Percentiles rank a stretch among this genome's conserved stretches.
Conservation (phyloP, 2,888 invertebrate genomes). For the Steinernema carpocapsae region DNA sequence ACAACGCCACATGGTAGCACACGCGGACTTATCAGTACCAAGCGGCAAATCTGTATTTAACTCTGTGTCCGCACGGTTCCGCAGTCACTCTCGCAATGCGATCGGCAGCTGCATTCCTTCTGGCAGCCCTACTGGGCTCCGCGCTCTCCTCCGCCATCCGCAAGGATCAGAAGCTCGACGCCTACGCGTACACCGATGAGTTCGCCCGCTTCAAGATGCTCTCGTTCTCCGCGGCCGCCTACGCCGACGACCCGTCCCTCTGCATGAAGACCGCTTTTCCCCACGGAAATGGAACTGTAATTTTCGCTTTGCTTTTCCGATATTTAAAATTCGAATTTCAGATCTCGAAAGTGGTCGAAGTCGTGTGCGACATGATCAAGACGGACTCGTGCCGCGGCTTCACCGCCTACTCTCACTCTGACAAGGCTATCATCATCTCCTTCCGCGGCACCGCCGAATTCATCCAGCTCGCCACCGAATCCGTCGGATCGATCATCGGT, state of each 20-base stretch:
- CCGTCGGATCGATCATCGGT: slow-evolving; percentile 46
- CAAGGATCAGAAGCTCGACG: background rate
- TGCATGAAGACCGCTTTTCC: background rate
- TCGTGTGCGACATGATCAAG: slow-evolving; percentile 44
- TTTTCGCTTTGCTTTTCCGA: background rate
- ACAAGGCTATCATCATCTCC: slow-evolving; percentile 54
- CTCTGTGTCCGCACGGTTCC: background rate
- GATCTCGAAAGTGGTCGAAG: background rate
- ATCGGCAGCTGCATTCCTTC: background rate
- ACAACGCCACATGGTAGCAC: background rate
- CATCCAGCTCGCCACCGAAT: slow-evolving; percentile 53
- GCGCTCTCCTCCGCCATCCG: slow-evolving; percentile 6
- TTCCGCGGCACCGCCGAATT: slow-evolving; percentile 55
- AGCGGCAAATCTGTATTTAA: background rate
- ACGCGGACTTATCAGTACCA: background rate
- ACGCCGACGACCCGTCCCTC: slow-evolving; percentile 46
- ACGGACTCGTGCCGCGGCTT: slow-evolving; percentile 54
- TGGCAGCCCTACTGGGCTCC: background rate
- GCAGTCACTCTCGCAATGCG: background rate
- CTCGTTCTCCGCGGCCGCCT: slow-evolving; percentile 54
- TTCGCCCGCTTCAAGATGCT: slow-evolving; percentile 50
- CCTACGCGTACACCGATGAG: slow-evolving; percentile 43
- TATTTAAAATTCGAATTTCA: background rate
- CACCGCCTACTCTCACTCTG: slow-evolving; percentile 46
- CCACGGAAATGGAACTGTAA: background rate